phyloP scores from a whole-genome alignment of 1,140 invertebrate genomes.

The Vollenhovia emeryi region DNA sequence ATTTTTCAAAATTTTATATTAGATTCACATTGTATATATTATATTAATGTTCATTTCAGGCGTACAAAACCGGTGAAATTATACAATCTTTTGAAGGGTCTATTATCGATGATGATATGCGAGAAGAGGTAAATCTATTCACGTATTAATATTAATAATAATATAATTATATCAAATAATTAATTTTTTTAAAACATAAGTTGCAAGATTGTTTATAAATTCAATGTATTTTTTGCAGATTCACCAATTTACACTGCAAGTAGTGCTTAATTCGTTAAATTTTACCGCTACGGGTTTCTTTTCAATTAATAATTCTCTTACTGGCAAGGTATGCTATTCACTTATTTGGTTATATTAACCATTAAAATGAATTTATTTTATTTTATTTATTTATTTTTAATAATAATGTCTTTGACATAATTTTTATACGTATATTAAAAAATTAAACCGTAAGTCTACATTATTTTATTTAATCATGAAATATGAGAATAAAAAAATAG shows the following conservation, averaged over 20 bases:
- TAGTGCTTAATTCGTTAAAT: constrained; percentile 24
- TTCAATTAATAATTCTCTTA: constrained; percentile 26
- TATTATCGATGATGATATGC: neutral
- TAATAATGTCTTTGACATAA: constrained; percentile 1
- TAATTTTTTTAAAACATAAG: neutral
- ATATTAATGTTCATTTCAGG: constrained; percentile 6
- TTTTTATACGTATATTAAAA: neutral
- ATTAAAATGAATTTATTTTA: neutral
- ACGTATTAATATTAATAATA: neutral
- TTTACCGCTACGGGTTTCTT: constrained; percentile 25
- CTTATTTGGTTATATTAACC: neutral
- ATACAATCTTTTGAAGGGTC: constrained; percentile 24
- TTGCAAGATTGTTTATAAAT: neutral
- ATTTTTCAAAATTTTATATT: neutral
- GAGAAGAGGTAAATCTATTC: constrained; percentile 7
- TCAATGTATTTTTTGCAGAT: neutral
- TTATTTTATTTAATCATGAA: neutral
- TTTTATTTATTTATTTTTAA: neutral
- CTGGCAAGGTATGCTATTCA: constrained; percentile 28
- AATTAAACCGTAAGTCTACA: neutral
- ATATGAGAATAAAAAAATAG: neutral
- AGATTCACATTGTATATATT: neutral
- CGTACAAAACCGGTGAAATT: constrained; percentile 41
- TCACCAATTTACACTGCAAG: constrained; percentile 39
- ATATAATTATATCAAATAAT: neutral